phyloP scores from a whole-genome alignment of 2,797 vertebrate genomes.

The Sebastes alutus region DNA sequence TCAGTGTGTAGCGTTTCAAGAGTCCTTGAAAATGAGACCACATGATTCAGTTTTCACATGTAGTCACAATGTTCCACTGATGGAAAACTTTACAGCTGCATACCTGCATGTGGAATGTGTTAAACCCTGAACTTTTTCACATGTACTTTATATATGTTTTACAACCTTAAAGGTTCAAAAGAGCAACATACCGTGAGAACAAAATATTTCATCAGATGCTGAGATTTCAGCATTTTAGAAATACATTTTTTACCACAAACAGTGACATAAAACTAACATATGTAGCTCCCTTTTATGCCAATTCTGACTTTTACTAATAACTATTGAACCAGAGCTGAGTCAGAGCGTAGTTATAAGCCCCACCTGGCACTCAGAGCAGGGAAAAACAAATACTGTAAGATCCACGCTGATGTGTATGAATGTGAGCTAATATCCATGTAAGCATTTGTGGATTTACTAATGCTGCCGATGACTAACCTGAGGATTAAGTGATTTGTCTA shows the following conservation, averaged over 20 bases:
- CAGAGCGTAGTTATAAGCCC: not conserved
- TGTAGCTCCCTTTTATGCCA: not conserved
- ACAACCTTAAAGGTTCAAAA: too few species aligned
- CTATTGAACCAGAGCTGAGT: not conserved
- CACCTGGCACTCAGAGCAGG: not conserved
- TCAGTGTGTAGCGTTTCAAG: not conserved
- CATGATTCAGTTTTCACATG: constrained; percentile 40
- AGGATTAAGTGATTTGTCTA: not conserved
- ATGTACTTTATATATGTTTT: too few species aligned
- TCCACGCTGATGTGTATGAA: not conserved
- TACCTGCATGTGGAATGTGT: not conserved
- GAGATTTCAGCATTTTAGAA: not conserved
- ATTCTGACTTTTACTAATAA: not conserved
- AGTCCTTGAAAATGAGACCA: constrained; percentile 5
- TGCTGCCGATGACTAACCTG: not conserved
- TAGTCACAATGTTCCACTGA: constrained; percentile 14
- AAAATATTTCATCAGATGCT: not conserved
- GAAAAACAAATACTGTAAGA: not conserved
- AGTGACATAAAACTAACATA: not conserved
- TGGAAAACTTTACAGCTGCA: not conserved
- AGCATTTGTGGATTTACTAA: not conserved
- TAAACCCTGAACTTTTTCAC: not conserved
- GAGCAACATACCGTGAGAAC: not conserved
- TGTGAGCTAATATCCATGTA: not conserved
- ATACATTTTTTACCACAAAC: not conserved